These are phyloP conservation scores for Cephus runcator DNA, from an alignment of 2,888 invertebrate genomes.

Conservation along the genomic window DNA sequence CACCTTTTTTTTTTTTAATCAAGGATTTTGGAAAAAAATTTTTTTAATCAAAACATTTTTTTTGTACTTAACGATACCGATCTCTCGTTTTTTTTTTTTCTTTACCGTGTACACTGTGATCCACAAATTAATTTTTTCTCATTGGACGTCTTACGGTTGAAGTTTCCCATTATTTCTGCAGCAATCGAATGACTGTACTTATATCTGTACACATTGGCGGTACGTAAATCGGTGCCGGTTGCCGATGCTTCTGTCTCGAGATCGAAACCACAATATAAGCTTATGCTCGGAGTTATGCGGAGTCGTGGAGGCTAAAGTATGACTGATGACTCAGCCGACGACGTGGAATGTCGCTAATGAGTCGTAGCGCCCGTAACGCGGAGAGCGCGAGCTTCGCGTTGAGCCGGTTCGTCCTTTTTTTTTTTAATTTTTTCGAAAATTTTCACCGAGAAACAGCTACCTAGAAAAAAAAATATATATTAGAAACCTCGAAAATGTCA, in stretches of 20 bases:
- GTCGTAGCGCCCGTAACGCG: slow-evolving; percentile 24
- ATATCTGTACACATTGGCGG: not conserved
- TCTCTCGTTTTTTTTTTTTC: not conserved
- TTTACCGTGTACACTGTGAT: not conserved
- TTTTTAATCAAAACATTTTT: not conserved
- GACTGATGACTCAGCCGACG: slow-evolving; percentile 58
- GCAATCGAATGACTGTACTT: not conserved
- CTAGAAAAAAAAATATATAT: not conserved
- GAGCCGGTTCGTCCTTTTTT: not conserved
- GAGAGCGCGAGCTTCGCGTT: not conserved
- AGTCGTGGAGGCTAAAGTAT: slow-evolving; percentile 43
- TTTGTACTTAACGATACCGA: not conserved
- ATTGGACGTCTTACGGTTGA: too few species aligned
- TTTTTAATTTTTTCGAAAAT: too few species aligned
- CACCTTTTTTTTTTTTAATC: not conserved
- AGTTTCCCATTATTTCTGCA: not conserved
- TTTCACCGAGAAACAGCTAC: not conserved
- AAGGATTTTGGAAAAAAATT: not conserved
- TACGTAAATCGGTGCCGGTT: not conserved
- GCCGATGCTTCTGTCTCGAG: slow-evolving; percentile 18
- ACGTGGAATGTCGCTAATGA: slow-evolving; percentile 63
- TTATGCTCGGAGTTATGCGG: slow-evolving; percentile 40
- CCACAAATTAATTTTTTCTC: not conserved
- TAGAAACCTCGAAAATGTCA: not conserved
- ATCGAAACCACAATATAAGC: slow-evolving; percentile 38